Evolutionary conservation across 2,113 vertebrate genomes (phyloP).

Genomic region (Peromyscus californicus): DNA sequence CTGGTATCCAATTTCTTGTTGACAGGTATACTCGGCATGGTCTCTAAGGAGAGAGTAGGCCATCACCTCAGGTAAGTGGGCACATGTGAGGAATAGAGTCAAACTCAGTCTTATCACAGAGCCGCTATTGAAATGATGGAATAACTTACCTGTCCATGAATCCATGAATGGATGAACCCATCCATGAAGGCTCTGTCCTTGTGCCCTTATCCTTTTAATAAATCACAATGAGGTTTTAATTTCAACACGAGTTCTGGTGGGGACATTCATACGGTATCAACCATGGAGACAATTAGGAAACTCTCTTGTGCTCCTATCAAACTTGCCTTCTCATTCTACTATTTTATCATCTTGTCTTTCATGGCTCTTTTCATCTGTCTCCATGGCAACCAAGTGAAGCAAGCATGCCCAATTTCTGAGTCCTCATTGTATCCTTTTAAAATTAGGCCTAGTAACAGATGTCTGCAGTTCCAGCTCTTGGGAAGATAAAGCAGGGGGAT

Average conservation of each 20-base stretch:
- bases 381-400: neutral
- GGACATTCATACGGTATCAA: neutral
- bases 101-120: neutral
- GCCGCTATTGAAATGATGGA: neutral
- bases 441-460: neutral
- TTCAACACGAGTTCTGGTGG: neutral
- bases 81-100: neutral
- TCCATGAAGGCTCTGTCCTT: neutral
- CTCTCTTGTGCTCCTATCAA: neutral
- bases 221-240: neutral
- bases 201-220: neutral
- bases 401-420: neutral
- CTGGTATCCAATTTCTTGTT: neutral
- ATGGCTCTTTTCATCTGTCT: neutral
- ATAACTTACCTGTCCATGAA: neutral
- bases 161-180: neutral
- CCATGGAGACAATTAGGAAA: neutral
- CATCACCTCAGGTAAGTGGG: neutral
- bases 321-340: neutral
- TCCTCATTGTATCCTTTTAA: neutral
- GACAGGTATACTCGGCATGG: neutral
- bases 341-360: neutral
- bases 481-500: neutral
- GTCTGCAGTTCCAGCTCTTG: neutral
- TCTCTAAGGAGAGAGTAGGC: neutral